phyloP scores from a whole-genome alignment of 2,888 invertebrate genomes.

The Stenodera caucasica region DNA sequence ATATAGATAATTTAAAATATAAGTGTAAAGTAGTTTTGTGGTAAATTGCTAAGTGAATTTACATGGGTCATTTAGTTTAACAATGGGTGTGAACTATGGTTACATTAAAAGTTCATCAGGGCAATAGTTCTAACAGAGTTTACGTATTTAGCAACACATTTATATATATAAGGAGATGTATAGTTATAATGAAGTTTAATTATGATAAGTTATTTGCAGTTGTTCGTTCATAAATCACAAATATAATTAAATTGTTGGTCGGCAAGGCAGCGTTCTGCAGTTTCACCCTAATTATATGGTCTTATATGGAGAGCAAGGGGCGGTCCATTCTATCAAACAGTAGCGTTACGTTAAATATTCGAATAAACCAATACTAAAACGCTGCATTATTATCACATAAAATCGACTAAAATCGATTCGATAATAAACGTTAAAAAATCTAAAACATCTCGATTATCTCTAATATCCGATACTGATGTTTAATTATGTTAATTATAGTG shows the following conservation, averaged over 20 bases:
- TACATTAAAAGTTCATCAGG: constrained; percentile 44
- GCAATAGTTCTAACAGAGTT: constrained; percentile 36
- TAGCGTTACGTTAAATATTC: constrained; percentile 12
- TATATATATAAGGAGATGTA: constrained; percentile 45
- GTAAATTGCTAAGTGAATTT: constrained; percentile 43
- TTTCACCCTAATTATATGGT: constrained; percentile 51
- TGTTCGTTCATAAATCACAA: constrained; percentile 50
- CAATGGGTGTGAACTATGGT: constrained; percentile 32
- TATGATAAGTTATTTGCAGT: constrained; percentile 50
- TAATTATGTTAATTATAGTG: no score
- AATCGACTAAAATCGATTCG: no score
- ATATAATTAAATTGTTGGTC: constrained; percentile 51
- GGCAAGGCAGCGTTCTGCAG: constrained; percentile 45
- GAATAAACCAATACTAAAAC: background rate
- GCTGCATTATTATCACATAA: no score
- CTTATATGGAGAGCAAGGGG: constrained; percentile 36
- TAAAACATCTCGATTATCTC: no score
- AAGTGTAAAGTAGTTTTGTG: constrained; percentile 22
- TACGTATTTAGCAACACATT: constrained; percentile 44
- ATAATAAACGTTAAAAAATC: no score
- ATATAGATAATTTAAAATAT: constrained; percentile 9
- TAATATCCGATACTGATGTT: no score
- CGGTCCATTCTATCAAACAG: constrained; percentile 17
- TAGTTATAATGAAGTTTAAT: constrained; percentile 49
- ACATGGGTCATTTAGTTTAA: constrained; percentile 45